Percentiles rank a stretch among this genome's conserved stretches.
Conservation (phyloP, 2,888 invertebrate genomes). For the Dexiosoma caninum region DNA sequence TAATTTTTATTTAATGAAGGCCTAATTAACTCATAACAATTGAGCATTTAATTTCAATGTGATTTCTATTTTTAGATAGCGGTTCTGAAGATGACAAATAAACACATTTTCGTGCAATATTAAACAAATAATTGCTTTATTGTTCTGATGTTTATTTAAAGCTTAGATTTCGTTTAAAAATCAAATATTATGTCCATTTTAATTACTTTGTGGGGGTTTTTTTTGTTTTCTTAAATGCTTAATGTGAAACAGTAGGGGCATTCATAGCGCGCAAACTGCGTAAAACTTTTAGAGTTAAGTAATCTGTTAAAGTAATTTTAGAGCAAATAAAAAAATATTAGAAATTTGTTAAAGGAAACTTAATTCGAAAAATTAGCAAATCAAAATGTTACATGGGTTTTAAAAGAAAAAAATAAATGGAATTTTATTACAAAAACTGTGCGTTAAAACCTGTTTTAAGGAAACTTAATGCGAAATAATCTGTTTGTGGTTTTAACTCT, state of each 20-base stretch:
- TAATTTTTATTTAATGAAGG: slow-evolving; percentile 45
- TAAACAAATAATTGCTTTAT: slow-evolving; percentile 19
- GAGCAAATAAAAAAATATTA: no score
- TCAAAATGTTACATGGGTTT: no score
- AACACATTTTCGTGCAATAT: background rate
- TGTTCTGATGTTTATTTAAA: slow-evolving; percentile 31
- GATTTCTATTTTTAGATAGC: background rate
- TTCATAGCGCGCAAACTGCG: no score
- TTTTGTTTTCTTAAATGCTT: background rate
- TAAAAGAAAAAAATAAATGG: no score
- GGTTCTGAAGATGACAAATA: background rate
- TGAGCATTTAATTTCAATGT: slow-evolving; percentile 31
- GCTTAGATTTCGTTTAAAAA: slow-evolving; percentile 11
- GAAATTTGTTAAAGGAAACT: no score
- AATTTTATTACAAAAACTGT: no score
- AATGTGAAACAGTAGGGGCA: background rate
- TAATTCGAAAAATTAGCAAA: no score
- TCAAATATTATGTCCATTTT: background rate
- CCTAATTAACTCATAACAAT: slow-evolving; percentile 38
- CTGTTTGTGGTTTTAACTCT: no score
- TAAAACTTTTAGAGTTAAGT: no score
- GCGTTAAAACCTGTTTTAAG: no score
- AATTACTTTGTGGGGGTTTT: background rate
- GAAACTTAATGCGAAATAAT: no score
- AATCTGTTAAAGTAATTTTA: no score